Percentiles rank a stretch among this genome's conserved stretches.
phyloP scores from a whole-genome alignment of 2,113 vertebrate species.

The Sitta europaea region DNA sequence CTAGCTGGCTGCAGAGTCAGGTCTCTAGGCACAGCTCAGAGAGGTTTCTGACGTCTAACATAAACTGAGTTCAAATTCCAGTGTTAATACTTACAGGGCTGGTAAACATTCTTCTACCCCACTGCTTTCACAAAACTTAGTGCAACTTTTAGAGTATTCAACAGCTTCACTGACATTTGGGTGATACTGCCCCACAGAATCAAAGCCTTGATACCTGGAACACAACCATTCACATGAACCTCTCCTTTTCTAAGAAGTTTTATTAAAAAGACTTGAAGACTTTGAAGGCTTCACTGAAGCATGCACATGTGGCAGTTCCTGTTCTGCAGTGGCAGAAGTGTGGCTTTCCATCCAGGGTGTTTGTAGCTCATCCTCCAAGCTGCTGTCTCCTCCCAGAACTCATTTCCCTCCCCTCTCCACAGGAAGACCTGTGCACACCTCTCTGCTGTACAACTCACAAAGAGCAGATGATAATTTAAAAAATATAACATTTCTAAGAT shows the following conservation, averaged over 20 bases:
- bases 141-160: not conserved
- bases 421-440: not conserved
- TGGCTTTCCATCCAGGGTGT: not conserved
- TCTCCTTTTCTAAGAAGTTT: not conserved
- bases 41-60: not conserved
- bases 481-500: not conserved
- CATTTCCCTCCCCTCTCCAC: not conserved
- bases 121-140: not conserved
- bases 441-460: not conserved
- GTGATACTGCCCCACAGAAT: not conserved
- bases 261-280: not conserved
- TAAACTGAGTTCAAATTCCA: not conserved
- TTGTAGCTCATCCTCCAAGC: not conserved
- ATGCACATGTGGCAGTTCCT: not conserved
- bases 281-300: not conserved
- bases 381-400: not conserved
- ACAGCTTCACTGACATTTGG: not conserved
- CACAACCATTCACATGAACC: not conserved
- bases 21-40: not conserved
- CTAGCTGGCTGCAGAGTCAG: not conserved
- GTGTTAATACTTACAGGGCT: not conserved
- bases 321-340: not conserved
- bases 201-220: not conserved
- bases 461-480: not conserved
- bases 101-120: not conserved